A percentile compares a stretch with the other conserved stretches of the same genome.
phyloP scores from a whole-genome alignment of 2,888 invertebrate genomes.

The Chymomyza procnemis region DNA sequence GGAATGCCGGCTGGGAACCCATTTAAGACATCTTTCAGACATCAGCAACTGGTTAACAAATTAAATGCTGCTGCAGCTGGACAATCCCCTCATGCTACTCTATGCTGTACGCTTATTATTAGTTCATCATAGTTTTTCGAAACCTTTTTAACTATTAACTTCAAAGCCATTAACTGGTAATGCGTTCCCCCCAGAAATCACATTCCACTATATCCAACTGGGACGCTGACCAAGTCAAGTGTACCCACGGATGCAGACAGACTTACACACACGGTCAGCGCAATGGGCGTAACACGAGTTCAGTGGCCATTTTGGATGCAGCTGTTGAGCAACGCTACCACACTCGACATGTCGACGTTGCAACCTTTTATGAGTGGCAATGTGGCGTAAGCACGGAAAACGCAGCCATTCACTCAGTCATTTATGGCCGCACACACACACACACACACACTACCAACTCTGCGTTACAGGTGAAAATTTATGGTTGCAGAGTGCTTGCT shows the following conservation, averaged over 20 bases:
- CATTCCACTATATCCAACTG: not conserved
- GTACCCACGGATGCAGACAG: not conserved
- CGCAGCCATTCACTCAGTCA: constrained; percentile 27
- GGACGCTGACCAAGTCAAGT: not conserved
- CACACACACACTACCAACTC: not conserved
- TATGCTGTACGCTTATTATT: too few species aligned
- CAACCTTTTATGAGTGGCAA: not conserved
- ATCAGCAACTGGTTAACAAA: too few species aligned
- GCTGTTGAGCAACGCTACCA: not conserved
- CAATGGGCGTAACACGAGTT: constrained; percentile 23
- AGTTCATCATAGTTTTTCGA: too few species aligned
- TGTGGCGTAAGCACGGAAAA: not conserved
- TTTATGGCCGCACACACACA: constrained; percentile 31
- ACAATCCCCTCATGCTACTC: too few species aligned
- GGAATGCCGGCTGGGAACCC: too few species aligned
- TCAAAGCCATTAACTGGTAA: too few species aligned
- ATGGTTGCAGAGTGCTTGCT: not conserved
- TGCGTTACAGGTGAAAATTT: constrained; percentile 16
- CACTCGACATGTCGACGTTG: not conserved
- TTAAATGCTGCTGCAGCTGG: too few species aligned
- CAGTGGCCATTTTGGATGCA: constrained; percentile 36
- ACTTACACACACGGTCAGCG: constrained; percentile 6
- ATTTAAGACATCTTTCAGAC: too few species aligned
- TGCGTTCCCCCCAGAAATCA: not conserved
- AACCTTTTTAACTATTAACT: too few species aligned